Base-by-base conservation (phyloP, 2,113 vertebrate species). In the Agelaius phoeniceus region DNA sequence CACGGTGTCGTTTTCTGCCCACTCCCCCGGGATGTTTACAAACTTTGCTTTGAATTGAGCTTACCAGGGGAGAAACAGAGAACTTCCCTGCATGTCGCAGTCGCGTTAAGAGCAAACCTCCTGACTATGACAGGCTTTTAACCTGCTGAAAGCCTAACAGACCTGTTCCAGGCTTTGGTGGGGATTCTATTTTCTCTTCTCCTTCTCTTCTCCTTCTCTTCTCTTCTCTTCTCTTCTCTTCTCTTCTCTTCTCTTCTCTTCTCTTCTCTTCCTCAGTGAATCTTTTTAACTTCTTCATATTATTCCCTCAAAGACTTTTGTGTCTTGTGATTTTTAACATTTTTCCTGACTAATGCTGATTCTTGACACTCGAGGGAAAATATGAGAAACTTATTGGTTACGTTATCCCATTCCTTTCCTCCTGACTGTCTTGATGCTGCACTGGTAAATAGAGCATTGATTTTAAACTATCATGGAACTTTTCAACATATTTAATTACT, bases 41-140 rank as follows among this genome's bases (percentile, higher is more conserved):
- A 87, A 77, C 68, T 66, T 52, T 69, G 55, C 72, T 90, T 94
- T 90, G 85, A 86, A 86, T 79, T 66, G 52, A 71, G 51, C 13
- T 92, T 89, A 71, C 63, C 68, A 77, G 75, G 62, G 63, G n/a
- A 95, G 86, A 94, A 88, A 51, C 52, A 5, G 74, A 95, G 88
- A 90, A 63, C 79, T 93, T 93, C 37, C 43, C 57, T 80, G 59
- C 28, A 6, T 80, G 82, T 73, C 67, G 22, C 9, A 57, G 82
- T 57, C 81, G 26, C 55, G 55, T 63, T 30, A 72, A 54, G 75
- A 88, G 68, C 85, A 69, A 79, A 52, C 72, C 41, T 83, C 71
- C 67, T 92, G 72, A 21, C 72, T 84, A 13, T 58, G 43, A 35
- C 63, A 62, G 59, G 15, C 37, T 80, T 86, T 69, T 80, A 90